Evolutionary conservation across 2,888 invertebrate genomes (phyloP), one percentile per base, ranked within the genome.

Genomic region (Crossocerus cetratus): DNA sequence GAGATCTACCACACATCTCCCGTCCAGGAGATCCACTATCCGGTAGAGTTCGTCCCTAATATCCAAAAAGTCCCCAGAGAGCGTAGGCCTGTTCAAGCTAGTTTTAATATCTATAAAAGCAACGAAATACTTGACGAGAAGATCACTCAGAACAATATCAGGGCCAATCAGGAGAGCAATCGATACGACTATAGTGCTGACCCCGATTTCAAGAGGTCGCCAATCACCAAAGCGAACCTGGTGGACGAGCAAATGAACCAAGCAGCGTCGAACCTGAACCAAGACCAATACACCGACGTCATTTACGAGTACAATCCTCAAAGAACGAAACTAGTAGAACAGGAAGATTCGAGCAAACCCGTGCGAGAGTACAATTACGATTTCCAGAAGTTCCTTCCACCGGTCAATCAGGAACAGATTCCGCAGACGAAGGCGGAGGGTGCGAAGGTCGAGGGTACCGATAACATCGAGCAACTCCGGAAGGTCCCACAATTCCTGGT

Each of bases 11-110:
- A 88, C 61, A 86, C 83, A 16, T 85, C 85, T 21, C 88, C 89
- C n/a, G 77, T 87, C 13, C 87, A 87, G n/a, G 88, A 89, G 74
- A 87, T 89, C 60, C 88, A 90, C 81, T 89, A 88, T 67, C 85
- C 87, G 2, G 68, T 78, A 22, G 78, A 83, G 55, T 85, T 84
- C 42, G 77, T 85, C 44, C 69, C 80, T 1, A 77, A 73, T 53
- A 77, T 80, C 61, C 81, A 85, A 69, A 83, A 83, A 43, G 20
- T 65, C 0, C 2, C 59, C 1, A 55, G 62, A 2, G 53, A 54
- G 21, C 63, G 54, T 11, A 44, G 59, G 42, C 32, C 45, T n/a
- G 11, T 32, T 5, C 72, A 55, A 13, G 3, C 23, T 0, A 56
- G 22, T 23, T 68, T 63, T 3, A 59, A 60, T 1, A 18, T 60